Evolutionary conservation across 35 echinoderm and acorn worm species (phyloP).

Genomic region (Chiridota heheva): DNA sequence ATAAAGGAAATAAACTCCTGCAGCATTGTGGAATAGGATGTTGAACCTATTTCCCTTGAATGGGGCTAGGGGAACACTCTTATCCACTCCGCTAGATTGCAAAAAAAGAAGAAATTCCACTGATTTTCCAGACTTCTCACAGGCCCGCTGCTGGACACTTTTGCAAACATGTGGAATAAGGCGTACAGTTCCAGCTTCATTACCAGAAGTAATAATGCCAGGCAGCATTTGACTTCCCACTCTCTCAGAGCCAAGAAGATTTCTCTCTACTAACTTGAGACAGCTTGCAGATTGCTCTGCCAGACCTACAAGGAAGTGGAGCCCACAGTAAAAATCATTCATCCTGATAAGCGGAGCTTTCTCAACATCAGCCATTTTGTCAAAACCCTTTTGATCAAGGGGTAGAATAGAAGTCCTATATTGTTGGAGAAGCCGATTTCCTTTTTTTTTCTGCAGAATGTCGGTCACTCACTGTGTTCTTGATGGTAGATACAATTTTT

Average conservation of each 20-base stretch:
- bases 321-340: conserved; percentile 60
- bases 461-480: conserved; percentile 70
- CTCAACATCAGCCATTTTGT: conserved; percentile 40
- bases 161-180: conserved; percentile 36
- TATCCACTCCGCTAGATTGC: background rate
- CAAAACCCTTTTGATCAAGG: conserved; percentile 7
- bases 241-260: background rate
- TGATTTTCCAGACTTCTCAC: conserved; percentile 59
- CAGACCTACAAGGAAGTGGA: conserved; percentile 56
- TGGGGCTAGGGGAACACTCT: conserved; percentile 22
- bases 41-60: conserved; percentile 74
- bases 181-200: conserved; percentile 19
- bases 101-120: conserved; percentile 48
- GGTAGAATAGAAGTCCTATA: conserved; percentile 48
- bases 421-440: conserved; percentile 51
- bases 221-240: too few relatives aligned
- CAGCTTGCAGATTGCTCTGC: conserved; percentile 27
- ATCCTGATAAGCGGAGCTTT: conserved; percentile 14
- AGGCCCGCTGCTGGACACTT: conserved; percentile 44
- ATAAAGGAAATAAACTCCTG: conserved; percentile 44
- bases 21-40: conserved; percentile 65
- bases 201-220: too few relatives aligned
- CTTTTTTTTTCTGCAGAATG: conserved; percentile 68
- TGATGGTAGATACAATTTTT: conserved; percentile 47
- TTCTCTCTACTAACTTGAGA: background rate